Conservation (phyloP, 2,797 vertebrate species). For the Acrossocheilus wenchowensis region DNA sequence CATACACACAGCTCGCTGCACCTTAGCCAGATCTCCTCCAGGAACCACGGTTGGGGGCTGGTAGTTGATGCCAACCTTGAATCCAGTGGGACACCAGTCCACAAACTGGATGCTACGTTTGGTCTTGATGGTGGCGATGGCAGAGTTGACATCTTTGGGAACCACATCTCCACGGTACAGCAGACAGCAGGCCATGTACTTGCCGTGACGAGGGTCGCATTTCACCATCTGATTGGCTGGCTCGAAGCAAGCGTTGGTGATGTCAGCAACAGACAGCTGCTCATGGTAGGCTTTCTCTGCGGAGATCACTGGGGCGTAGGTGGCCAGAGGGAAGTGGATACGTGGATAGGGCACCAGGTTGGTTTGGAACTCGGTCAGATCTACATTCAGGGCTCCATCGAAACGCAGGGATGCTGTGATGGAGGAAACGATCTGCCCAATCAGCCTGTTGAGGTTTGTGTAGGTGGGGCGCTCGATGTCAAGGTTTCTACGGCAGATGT, state of each 20-base stretch:
- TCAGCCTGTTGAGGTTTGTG: constrained; percentile 76
- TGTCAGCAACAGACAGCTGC: constrained; percentile 58
- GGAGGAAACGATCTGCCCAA: constrained; percentile 77
- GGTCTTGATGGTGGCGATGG: constrained; percentile 79
- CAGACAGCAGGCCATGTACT: constrained; percentile 67
- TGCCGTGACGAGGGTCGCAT: constrained; percentile 65
- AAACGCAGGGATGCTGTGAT: constrained; percentile 79
- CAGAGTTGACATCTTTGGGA: constrained; percentile 81
- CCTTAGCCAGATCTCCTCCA: constrained; percentile 77
- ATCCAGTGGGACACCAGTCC: constrained; percentile 62
- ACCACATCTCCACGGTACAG: constrained; percentile 79
- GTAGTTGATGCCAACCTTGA: constrained; percentile 81
- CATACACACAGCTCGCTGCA: constrained; percentile 79
- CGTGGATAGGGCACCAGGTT: constrained; percentile 78
- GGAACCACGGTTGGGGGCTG: constrained; percentile 79
- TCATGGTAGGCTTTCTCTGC: constrained; percentile 67
- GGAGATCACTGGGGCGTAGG: constrained; percentile 76
- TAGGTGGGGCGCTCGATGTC: constrained; percentile 78
- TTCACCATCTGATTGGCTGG: constrained; percentile 80
- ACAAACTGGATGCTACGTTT: constrained; percentile 61
- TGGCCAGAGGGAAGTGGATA: constrained; percentile 78
- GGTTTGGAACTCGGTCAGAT: constrained; percentile 80
- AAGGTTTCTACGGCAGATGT: constrained; percentile 75
- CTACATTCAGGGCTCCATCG: constrained; percentile 77
- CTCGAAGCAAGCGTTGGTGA: constrained; percentile 70